Conservation (phyloP, 2,888 invertebrate species). For the Corbicula japonica region DNA sequence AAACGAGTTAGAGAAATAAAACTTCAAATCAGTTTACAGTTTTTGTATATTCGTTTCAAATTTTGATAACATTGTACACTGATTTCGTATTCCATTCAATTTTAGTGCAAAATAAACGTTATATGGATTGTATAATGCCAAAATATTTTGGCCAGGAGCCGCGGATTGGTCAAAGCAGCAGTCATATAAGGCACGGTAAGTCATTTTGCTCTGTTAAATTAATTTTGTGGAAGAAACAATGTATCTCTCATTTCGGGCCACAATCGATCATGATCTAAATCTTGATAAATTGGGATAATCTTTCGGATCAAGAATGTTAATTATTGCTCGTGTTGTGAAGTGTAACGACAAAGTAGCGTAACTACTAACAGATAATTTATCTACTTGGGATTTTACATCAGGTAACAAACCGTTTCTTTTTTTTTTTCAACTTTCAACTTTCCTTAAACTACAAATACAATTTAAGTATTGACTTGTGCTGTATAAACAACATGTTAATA, state of each 20-base stretch:
- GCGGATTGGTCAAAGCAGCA: conserved; percentile 6
- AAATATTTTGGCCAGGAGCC: conserved; percentile 49
- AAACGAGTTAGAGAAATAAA: conserved; percentile 23
- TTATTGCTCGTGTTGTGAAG: no score
- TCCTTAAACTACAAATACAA: no score
- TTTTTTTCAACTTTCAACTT: no score
- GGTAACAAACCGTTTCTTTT: no score
- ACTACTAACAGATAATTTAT: no score
- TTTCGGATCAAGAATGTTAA: conserved; percentile 29
- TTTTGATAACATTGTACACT: conserved; percentile 24
- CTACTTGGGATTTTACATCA: no score
- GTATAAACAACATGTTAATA: no score
- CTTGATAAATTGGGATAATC: conserved; percentile 25
- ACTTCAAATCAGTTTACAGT: conserved; percentile 8
- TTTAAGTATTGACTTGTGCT: no score
- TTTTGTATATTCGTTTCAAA: conserved; percentile 11
- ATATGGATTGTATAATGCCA: conserved; percentile 46
- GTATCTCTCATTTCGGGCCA: conserved; percentile 29
- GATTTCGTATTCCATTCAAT: conserved; percentile 12
- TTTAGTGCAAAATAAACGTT: conserved; percentile 21
- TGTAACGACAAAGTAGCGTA: no score
- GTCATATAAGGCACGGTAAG: conserved; percentile 33
- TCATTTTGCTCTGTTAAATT: conserved; percentile 5
- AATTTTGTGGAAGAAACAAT: neutral
- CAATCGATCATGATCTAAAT: conserved; percentile 14